These are phyloP conservation scores for Pammene aurita DNA, from an alignment of 2,888 invertebrate species.

Conservation along the genomic window DNA sequence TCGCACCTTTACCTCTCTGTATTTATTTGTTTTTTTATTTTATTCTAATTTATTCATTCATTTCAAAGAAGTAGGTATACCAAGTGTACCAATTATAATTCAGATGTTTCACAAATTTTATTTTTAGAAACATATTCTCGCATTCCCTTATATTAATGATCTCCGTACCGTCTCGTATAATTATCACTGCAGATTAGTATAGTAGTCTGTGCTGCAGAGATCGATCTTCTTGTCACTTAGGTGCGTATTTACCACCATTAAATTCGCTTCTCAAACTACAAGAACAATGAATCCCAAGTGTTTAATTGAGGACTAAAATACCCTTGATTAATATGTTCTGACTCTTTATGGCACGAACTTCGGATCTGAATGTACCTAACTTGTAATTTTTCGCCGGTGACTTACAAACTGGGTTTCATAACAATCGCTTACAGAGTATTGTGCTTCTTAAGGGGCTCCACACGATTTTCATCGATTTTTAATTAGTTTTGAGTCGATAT, in stretches of 20 bases:
- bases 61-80: too few relatives aligned
- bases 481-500: too few relatives aligned
- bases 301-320: constrained; percentile 21
- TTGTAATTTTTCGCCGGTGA: constrained; percentile 20
- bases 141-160: not conserved
- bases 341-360: constrained; percentile 16
- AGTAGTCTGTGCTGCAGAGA: too few relatives aligned
- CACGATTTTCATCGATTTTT: too few relatives aligned
- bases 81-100: too few relatives aligned
- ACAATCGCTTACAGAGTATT: not conserved
- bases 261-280: constrained; percentile 3
- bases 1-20: too few relatives aligned
- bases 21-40: too few relatives aligned
- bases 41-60: too few relatives aligned
- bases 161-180: not conserved
- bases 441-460: not conserved
- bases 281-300: constrained; percentile 17
- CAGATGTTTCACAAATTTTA: too few relatives aligned
- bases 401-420: constrained; percentile 4
- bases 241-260: not conserved
- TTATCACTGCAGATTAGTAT: too few relatives aligned
- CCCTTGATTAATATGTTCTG: constrained; percentile 29
- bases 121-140: not conserved
- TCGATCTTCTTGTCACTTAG: constrained; percentile 10
- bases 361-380: constrained; percentile 12